These are phyloP conservation scores for Coregonus clupeaformis DNA, from an alignment of 2,113 vertebrate species.

Conservation along the genomic window DNA sequence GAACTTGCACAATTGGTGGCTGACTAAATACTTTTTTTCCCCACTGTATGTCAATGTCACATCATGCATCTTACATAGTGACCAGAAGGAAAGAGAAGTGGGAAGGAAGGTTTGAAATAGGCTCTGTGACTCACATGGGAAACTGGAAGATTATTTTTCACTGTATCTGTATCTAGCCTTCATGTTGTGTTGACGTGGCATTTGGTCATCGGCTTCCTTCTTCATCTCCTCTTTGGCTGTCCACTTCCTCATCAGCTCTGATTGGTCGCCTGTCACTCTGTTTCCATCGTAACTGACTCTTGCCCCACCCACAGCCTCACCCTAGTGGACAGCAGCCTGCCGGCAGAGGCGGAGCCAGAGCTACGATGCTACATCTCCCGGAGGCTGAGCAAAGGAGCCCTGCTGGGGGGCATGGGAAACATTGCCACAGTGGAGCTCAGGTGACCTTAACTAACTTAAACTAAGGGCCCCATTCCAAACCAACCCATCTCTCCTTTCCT, in stretches of 20 bases:
- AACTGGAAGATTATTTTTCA: not conserved
- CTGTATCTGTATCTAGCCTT: constrained; percentile 22
- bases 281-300: constrained; percentile 22
- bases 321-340: constrained; percentile 85
- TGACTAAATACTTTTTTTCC: no score
- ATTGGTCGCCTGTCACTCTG: not conserved
- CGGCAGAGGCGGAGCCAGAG: constrained; percentile 85
- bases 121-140: constrained; percentile 34
- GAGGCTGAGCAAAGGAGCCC: constrained; percentile 89
- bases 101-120: not conserved
- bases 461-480: not conserved
- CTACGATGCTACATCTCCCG: constrained; percentile 85
- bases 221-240: constrained; percentile 44
- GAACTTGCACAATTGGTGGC: no score
- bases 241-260: constrained; percentile 23
- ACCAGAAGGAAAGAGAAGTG: not conserved
- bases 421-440: constrained; percentile 89
- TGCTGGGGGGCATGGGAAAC: constrained; percentile 93
- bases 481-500: not conserved
- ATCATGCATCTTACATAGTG: not conserved
- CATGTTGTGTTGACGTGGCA: constrained; percentile 43
- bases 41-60: no score
- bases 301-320: constrained; percentile 77
- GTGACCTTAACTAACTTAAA: constrained; percentile 55
- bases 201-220: constrained; percentile 49